Base-by-base conservation (phyloP, 2,888 invertebrate genomes). In the Salpingus planirostris region DNA sequence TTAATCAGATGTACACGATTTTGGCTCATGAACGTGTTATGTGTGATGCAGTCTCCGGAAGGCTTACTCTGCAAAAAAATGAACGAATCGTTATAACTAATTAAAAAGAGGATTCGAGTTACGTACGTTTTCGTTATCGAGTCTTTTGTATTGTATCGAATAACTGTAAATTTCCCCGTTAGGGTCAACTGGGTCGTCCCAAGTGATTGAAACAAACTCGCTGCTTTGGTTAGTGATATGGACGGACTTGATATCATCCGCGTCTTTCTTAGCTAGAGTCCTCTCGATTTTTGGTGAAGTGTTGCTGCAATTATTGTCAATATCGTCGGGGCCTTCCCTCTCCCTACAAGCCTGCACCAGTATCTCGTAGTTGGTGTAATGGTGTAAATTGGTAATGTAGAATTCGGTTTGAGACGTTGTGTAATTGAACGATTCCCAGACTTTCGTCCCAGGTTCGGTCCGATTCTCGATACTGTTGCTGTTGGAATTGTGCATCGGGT, bases 81-180 rank as follows among this genome's bases (percentile, higher is more conserved):
- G 21, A 15, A 18, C 2, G 15, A n/a, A 13, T 21, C n/a, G 12
- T 28, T 18, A 6, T 11, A 11, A 5, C 26, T 13, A 11, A 6
- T n/a, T n/a, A n/a, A n/a, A n/a, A n/a, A n/a, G n/a, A n/a, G n/a
- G n/a, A n/a, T n/a, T n/a, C n/a, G n/a, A n/a, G n/a, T n/a, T n/a
- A n/a, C 69, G 68, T 55, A 79, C 80, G 59, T 78, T 74, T 54
- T 73, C 71, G 24, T 76, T 73, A 36, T 81, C 81, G 13, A 79
- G 68, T 29, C 76, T 70, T 40, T 73, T 73, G 55, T 85, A 87
- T 44, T 80, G 76, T 30, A 95, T 78, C 40, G 79, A 76, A 64
- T 93, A 96, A 0, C 83, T 80, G 23, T 90, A 76, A 25, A 95
- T 80, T 36, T 84, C 72, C 2, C 96, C 92, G 62, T 97, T 97